Evolutionary conservation across 2,113 vertebrate genomes (phyloP).

Genomic region (Actenoides hombroni): DNA sequence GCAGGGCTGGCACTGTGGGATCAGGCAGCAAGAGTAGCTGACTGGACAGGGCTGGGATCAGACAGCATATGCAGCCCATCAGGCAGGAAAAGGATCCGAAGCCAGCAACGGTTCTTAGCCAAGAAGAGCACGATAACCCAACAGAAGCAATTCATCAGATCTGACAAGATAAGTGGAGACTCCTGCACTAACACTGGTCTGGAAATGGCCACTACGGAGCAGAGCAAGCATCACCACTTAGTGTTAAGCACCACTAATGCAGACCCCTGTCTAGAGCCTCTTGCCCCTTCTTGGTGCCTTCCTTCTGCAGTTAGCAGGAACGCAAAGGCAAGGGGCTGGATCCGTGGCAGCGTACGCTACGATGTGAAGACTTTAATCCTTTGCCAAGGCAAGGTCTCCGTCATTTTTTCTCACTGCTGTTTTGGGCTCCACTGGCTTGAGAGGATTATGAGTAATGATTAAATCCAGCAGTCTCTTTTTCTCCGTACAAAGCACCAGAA

Average conservation of each 20-base stretch:
- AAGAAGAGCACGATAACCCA: neutral
- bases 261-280: neutral
- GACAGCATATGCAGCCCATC: constrained; percentile 17
- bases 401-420: neutral
- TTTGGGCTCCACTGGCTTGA: neutral
- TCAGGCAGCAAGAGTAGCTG: neutral
- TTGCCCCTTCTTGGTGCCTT: neutral
- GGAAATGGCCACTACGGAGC: neutral
- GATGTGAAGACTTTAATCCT: neutral
- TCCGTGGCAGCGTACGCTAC: neutral
- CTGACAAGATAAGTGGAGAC: neutral
- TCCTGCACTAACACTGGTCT: neutral
- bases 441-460: constrained; percentile 2
- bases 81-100: neutral
- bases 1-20: neutral
- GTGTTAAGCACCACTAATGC: neutral
- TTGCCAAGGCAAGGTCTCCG: neutral
- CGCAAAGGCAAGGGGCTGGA: neutral
- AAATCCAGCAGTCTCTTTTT: neutral
- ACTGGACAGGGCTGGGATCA: neutral
- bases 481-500: neutral
- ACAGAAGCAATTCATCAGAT: constrained; percentile 26
- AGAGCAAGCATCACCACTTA: neutral
- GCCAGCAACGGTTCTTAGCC: neutral
- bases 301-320: neutral